Percentiles rank a stretch among this genome's conserved stretches.
These are phyloP conservation scores for Rousettus madagascariensis DNA, from an alignment of 2,797 vertebrate species.

Conservation along the genomic window DNA sequence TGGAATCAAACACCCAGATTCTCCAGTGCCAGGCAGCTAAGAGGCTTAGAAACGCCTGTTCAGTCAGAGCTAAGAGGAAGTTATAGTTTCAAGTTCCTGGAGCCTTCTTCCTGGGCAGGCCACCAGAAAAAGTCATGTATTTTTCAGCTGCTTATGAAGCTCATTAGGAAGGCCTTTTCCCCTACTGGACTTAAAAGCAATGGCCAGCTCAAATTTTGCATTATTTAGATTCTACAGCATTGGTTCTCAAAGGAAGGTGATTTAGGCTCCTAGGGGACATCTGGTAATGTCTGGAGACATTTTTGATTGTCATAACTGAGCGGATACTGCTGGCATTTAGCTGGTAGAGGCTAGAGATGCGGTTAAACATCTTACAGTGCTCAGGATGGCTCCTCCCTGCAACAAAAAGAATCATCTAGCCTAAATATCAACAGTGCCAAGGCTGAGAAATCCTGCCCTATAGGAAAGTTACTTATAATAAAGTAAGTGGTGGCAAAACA, in stretches of 20 bases:
- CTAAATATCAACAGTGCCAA: neutral
- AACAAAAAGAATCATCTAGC: neutral
- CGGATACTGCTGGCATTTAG: neutral
- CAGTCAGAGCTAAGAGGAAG: neutral
- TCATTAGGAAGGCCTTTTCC: neutral
- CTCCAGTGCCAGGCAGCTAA: neutral
- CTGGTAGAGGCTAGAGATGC: neutral
- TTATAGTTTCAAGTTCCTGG: neutral
- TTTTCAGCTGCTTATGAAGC: constrained; percentile 45
- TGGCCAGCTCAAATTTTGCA: constrained; percentile 32
- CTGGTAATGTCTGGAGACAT: neutral
- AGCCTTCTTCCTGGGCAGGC: neutral
- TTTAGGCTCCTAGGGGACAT: neutral
- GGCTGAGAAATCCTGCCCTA: neutral
- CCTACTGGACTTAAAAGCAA: constrained; percentile 45
- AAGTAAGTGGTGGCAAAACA: neutral
- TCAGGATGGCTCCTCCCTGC: neutral
- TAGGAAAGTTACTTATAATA: neutral
- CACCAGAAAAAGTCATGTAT: neutral
- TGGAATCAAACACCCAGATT: neutral
- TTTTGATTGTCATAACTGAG: neutral
- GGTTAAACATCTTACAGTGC: neutral
- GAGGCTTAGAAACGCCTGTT: neutral
- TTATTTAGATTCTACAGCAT: neutral
- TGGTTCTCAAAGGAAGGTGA: constrained; percentile 13